These are phyloP conservation scores for Zoanthus sansibaricus DNA, from an alignment of 92 coral and sea anemone species.

Conservation along the genomic window DNA sequence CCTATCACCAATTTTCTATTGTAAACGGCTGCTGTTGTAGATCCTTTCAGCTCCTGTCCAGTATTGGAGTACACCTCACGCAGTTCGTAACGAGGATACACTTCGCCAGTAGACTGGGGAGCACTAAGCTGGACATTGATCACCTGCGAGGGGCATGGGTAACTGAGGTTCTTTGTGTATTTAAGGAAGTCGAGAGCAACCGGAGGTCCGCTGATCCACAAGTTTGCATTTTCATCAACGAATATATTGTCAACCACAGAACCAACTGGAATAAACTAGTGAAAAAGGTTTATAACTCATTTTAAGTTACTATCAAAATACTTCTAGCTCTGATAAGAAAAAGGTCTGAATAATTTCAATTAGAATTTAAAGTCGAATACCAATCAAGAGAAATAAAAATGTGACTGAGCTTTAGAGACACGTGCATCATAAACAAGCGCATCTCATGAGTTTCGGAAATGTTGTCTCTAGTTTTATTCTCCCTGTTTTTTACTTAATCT, in stretches of 20 bases:
- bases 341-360: too few species aligned
- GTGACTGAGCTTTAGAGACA: too few species aligned
- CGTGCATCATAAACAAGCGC: too few species aligned
- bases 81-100: slow-evolving; percentile 39
- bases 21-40: slow-evolving; percentile 68
- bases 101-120: slow-evolving; percentile 33
- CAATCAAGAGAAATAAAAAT: too few species aligned
- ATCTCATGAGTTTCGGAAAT: too few species aligned
- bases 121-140: slow-evolving; percentile 36
- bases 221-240: slow-evolving; percentile 42
- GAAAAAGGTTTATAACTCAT: not conserved
- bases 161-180: slow-evolving; percentile 38
- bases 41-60: slow-evolving; percentile 48
- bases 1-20: slow-evolving; percentile 84
- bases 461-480: too few species aligned
- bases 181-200: slow-evolving; percentile 12
- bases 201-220: slow-evolving; percentile 46
- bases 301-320: not conserved
- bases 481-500: too few species aligned
- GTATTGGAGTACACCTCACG: slow-evolving; percentile 47
- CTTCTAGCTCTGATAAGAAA: not conserved
- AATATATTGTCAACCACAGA: slow-evolving; percentile 34
- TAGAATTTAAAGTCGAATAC: too few species aligned
- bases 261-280: slow-evolving; percentile 34
- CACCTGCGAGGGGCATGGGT: slow-evolving; percentile 47